Evolutionary conservation across 2,797 vertebrate species (phyloP).

Genomic region (Champsocephalus esox): DNA sequence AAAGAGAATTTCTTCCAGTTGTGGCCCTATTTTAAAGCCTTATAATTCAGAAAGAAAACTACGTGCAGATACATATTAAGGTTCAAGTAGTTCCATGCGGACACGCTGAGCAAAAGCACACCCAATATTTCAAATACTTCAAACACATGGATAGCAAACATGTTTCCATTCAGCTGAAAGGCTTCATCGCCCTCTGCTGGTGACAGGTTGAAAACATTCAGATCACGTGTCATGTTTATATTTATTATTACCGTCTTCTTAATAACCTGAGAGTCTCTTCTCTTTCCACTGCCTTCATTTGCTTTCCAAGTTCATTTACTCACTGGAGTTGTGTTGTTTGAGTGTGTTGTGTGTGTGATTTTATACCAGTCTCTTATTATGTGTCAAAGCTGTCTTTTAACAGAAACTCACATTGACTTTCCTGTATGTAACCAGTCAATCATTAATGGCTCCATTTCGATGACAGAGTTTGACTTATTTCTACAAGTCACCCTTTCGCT

Average conservation of each 20-base stretch:
- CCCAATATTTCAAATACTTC: background rate
- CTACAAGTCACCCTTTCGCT: background rate
- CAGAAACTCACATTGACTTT: conserved; percentile 3
- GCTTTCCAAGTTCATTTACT: conserved; percentile 8
- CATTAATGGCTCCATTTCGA: conserved; percentile 20
- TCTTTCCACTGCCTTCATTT: conserved; percentile 49
- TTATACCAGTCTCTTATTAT: conserved; percentile 22
- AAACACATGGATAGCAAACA: background rate
- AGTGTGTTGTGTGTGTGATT: conserved; percentile 30
- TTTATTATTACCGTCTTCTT: conserved; percentile 34
- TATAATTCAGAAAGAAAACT: background rate
- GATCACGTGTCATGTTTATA: conserved; percentile 8
- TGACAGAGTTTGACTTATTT: background rate
- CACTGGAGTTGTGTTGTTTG: conserved; percentile 40
- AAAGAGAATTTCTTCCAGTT: background rate
- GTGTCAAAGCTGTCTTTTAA: conserved; percentile 51
- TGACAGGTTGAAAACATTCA: background rate
- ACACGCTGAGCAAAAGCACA: background rate
- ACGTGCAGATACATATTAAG: background rate
- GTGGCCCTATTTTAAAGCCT: background rate
- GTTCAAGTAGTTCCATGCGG: background rate
- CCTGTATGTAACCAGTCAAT: conserved; percentile 15
- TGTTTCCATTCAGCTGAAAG: background rate
- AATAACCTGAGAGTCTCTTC: conserved; percentile 12
- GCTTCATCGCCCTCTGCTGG: conserved; percentile 55